These are phyloP conservation scores for Andricus grossulariae DNA, from an alignment of 1,140 invertebrate species.

Conservation along the genomic window DNA sequence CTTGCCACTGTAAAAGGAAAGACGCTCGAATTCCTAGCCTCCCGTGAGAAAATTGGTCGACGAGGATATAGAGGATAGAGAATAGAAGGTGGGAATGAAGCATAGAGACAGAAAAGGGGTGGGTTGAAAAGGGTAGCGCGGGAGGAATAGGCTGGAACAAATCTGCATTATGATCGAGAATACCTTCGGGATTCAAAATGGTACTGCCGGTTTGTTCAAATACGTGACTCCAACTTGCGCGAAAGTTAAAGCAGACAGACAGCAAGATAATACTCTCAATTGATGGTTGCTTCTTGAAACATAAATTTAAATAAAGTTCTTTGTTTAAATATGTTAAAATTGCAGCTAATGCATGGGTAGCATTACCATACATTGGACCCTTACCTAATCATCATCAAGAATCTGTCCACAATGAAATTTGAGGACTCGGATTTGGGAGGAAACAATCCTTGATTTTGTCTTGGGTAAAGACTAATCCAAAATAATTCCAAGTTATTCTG, in stretches of 20 bases:
- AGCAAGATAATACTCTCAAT: too few relatives aligned
- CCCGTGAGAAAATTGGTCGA: not conserved
- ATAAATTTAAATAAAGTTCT: too few relatives aligned
- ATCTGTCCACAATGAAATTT: too few relatives aligned
- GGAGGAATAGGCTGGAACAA: conserved; percentile 22
- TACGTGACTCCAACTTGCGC: conserved; percentile 10
- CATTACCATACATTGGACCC: too few relatives aligned
- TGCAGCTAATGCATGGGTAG: too few relatives aligned
- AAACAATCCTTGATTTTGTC: too few relatives aligned
- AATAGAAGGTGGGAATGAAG: not conserved
- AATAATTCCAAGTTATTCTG: too few relatives aligned
- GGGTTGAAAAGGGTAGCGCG: not conserved
- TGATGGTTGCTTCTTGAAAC: too few relatives aligned
- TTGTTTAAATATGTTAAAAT: too few relatives aligned
- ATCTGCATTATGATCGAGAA: conserved; percentile 12
- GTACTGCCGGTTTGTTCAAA: conserved; percentile 5
- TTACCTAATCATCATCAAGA: too few relatives aligned
- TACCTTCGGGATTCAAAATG: conserved; percentile 30
- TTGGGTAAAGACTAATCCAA: too few relatives aligned
- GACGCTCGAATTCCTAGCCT: conserved; percentile 20
- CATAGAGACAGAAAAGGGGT: conserved; percentile 4
- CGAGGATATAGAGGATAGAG: not conserved
- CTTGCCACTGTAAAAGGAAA: conserved; percentile 11
- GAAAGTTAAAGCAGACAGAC: not conserved
- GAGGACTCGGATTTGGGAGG: too few relatives aligned